Evolutionary conservation across 2,113 vertebrate species (phyloP).

Genomic region (Zapornia atra): DNA sequence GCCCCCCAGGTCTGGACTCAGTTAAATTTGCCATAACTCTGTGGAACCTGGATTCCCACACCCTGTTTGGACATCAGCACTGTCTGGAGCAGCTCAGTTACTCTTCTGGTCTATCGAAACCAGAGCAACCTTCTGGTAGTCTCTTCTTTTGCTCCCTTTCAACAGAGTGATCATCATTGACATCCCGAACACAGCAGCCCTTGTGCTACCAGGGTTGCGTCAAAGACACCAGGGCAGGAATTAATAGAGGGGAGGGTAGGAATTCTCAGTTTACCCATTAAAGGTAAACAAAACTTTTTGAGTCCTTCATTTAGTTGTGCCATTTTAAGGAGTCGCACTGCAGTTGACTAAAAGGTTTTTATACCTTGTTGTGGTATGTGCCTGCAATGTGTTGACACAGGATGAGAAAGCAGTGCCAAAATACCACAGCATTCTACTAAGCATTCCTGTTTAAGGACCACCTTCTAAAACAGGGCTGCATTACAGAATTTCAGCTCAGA

Average conservation of each 20-base stretch:
- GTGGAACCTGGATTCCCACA: neutral
- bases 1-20: neutral
- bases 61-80: neutral
- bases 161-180: neutral
- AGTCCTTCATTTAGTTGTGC: neutral
- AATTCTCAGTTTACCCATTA: neutral
- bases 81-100: neutral
- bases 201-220: neutral
- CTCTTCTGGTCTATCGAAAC: neutral
- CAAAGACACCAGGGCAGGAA: neutral
- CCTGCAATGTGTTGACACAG: neutral
- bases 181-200: neutral
- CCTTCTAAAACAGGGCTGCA: neutral
- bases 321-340: neutral
- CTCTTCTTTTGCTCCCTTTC: neutral
- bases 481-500: neutral
- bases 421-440: neutral
- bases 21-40: neutral
- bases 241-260: neutral
- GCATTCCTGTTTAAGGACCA: neutral
- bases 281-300: neutral
- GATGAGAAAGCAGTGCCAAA: neutral
- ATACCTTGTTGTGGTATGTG: neutral
- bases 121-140: neutral
- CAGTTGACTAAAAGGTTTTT: neutral